A percentile compares a stretch with the other conserved stretches of the same genome.
phyloP scores from a whole-genome alignment of 2,888 invertebrate species.

The Augochlorella aurata region DNA sequence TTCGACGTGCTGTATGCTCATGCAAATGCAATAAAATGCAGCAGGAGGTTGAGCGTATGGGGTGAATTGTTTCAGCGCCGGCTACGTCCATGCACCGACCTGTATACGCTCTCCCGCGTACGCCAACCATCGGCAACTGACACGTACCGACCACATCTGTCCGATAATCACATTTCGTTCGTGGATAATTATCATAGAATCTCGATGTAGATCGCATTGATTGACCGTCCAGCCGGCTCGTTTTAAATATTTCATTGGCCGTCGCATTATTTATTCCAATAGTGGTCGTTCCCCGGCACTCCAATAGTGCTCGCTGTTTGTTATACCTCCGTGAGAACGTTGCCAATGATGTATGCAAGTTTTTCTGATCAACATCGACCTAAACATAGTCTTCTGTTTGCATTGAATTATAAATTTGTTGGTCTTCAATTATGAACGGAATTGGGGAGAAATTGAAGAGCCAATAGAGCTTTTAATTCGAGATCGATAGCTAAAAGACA shows the following conservation, averaged over 20 bases:
- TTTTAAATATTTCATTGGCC: constrained; percentile 12
- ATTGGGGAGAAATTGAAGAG: background rate
- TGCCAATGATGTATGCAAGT: background rate
- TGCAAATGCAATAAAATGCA: constrained; percentile 60
- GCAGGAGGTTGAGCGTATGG: constrained; percentile 29
- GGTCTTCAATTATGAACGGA: background rate
- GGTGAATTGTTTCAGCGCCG: constrained; percentile 29
- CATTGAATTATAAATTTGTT: background rate
- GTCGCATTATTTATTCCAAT: constrained; percentile 7
- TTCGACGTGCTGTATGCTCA: constrained; percentile 11
- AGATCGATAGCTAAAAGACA: background rate
- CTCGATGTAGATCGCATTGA: constrained; percentile 32
- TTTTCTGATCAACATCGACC: background rate
- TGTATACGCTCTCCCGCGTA: constrained; percentile 42
- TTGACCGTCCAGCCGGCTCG: constrained; percentile 9
- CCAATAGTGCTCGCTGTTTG: background rate
- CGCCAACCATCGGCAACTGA: constrained; percentile 46
- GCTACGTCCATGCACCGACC: constrained; percentile 26
- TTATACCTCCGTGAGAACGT: background rate
- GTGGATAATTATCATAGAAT: constrained; percentile 53
- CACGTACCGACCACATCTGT: constrained; percentile 47
- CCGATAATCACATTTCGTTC: constrained; percentile 56
- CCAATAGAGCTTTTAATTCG: background rate
- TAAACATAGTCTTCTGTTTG: background rate
- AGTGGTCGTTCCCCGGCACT: background rate